phyloP scores from a whole-genome alignment of 92 coral and sea anemone species.

The Ricordea florida region DNA sequence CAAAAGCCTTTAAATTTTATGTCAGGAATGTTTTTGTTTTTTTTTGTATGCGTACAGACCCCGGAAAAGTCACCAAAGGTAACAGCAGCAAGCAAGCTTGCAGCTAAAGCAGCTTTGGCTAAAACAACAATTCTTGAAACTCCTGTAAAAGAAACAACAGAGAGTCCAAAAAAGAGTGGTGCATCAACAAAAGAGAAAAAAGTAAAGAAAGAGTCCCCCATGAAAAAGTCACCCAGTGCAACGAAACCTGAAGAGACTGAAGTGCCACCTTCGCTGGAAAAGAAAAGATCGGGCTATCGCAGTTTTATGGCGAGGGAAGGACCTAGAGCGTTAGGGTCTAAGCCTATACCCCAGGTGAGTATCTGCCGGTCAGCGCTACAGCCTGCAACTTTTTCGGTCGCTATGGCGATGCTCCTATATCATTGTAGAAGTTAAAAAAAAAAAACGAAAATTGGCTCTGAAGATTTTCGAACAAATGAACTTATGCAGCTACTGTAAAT shows the following conservation, averaged over 20 bases:
- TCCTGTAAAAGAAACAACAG: conserved; percentile 14
- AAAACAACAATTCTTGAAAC: conserved; percentile 58
- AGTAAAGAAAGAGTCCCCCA: conserved; percentile 22
- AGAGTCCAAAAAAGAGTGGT: conserved; percentile 31
- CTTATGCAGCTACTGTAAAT: no score
- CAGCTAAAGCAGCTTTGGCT: conserved; percentile 61
- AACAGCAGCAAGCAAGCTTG: conserved; percentile 20
- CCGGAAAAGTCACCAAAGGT: not conserved
- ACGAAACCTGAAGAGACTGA: conserved; percentile 34
- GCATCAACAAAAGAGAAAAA: conserved; percentile 40
- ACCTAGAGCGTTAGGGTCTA: conserved; percentile 84
- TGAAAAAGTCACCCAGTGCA: conserved; percentile 38
- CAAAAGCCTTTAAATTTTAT: not conserved
- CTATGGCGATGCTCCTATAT: no score
- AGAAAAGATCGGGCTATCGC: conserved; percentile 74
- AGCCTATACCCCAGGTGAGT: conserved; percentile 84
- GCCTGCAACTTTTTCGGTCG: no score
- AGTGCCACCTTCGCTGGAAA: conserved; percentile 85
- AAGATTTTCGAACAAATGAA: no score
- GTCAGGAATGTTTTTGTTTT: not conserved
- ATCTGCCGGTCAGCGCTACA: no score
- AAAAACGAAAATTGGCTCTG: not conserved
- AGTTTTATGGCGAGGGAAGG: conserved; percentile 92
- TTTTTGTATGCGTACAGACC: not conserved
- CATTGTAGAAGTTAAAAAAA: not conserved